Conservation (phyloP, 2,888 invertebrate genomes). For the Crossocerus cetratus region DNA sequence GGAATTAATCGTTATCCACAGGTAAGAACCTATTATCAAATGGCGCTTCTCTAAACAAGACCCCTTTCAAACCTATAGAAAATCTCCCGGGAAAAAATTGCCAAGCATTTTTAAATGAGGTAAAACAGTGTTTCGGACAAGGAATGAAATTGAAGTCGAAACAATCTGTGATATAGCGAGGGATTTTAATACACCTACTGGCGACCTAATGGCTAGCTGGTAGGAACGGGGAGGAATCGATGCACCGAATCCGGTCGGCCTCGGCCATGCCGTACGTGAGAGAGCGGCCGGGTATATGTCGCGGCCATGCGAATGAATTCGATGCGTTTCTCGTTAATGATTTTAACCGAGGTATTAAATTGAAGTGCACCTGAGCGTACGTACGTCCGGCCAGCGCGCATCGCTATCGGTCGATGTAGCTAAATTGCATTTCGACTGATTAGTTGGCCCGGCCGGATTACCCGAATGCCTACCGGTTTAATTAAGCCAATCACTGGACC, state of each 20-base stretch:
- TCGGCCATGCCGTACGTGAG: too few relatives aligned
- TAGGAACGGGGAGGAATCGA: slow-evolving; percentile 17
- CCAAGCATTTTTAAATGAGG: background rate
- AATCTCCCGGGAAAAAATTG: background rate
- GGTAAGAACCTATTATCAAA: slow-evolving; percentile 78
- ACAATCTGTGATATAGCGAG: background rate
- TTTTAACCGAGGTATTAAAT: slow-evolving; percentile 72
- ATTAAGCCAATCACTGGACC: slow-evolving; percentile 71
- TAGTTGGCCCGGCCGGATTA: slow-evolving; percentile 73
- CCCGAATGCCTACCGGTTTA: slow-evolving; percentile 71
- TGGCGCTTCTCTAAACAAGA: background rate
- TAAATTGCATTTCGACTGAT: slow-evolving; percentile 75
- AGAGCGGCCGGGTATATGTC: slow-evolving; percentile 13
- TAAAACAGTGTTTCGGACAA: background rate
- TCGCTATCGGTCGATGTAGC: slow-evolving; percentile 69
- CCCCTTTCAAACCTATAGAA: background rate
- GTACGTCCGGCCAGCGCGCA: slow-evolving; percentile 59
- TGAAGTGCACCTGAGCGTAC: slow-evolving; percentile 69
- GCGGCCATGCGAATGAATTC: slow-evolving; percentile 61
- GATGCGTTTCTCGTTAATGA: slow-evolving; percentile 72
- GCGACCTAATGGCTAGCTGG: background rate
- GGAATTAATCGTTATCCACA: slow-evolving; percentile 97
- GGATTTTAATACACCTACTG: slow-evolving; percentile 12
- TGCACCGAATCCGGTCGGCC: slow-evolving; percentile 27
- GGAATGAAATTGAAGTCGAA: background rate